A percentile compares a stretch with the other conserved stretches of the same genome.
These are phyloP conservation scores for Paedocypris sp. DNA, from an alignment of 2,113 vertebrate species.

Conservation along the genomic window DNA sequence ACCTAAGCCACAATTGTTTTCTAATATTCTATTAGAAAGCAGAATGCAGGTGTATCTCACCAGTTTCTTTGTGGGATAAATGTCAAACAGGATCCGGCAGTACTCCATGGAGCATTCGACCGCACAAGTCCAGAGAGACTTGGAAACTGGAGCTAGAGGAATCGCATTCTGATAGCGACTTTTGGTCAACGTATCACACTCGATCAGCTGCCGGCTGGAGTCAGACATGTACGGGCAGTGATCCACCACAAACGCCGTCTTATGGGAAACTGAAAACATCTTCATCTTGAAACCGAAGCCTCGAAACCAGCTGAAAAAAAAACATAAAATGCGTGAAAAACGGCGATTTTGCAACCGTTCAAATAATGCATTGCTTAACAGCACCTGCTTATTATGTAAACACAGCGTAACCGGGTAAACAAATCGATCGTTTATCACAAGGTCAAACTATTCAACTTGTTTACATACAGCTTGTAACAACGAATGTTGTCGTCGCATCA, in stretches of 20 bases:
- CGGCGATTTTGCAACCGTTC: too few species aligned
- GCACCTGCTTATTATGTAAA: too few species aligned
- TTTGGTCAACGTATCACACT: conserved; percentile 96
- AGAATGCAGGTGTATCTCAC: too few species aligned
- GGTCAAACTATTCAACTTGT: too few species aligned
- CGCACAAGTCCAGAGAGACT: conserved; percentile 94
- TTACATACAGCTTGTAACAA: neutral
- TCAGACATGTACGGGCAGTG: conserved; percentile 98
- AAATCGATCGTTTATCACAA: too few species aligned
- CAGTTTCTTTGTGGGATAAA: conserved; percentile 87
- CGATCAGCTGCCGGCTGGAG: conserved; percentile 90
- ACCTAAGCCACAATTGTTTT: too few species aligned
- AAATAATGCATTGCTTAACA: too few species aligned
- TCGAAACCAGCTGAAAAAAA: too few species aligned
- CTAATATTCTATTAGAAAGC: too few species aligned
- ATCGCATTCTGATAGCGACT: conserved; percentile 89
- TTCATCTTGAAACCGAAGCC: conserved; percentile 63
- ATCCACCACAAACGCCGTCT: conserved; percentile 96
- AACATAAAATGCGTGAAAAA: neutral
- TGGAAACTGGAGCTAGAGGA: conserved; percentile 88
- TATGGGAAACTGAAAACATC: conserved; percentile 91
- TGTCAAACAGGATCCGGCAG: conserved; percentile 91
- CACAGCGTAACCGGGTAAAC: too few species aligned
- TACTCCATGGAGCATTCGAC: conserved; percentile 98
- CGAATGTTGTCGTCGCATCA: neutral